A percentile compares a stretch with the other conserved stretches of the same genome.
These are phyloP conservation scores for Synergus itoensis DNA, from an alignment of 2,888 invertebrate species.

Conservation along the genomic window DNA sequence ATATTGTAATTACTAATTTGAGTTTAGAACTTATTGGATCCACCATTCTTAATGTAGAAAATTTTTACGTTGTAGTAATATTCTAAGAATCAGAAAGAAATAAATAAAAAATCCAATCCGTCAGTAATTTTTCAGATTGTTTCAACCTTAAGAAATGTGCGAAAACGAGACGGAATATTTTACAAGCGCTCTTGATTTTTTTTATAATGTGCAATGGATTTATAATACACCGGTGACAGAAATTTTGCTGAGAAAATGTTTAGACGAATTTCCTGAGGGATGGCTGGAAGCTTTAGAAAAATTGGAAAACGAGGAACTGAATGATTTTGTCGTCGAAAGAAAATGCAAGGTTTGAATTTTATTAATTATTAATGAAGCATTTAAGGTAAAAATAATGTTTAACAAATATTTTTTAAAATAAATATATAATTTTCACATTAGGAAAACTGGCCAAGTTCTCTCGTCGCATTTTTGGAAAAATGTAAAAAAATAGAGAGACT, in stretches of 20 bases:
- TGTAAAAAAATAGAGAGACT: slow-evolving; percentile 68
- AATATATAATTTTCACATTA: slow-evolving; percentile 56
- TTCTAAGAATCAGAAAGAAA: background rate
- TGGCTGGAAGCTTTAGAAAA: slow-evolving; percentile 79
- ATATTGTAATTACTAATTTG: background rate
- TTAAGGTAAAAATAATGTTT: background rate
- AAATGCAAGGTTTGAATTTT: slow-evolving; percentile 60
- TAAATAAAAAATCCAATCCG: background rate
- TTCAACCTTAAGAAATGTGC: slow-evolving; percentile 44
- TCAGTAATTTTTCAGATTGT: background rate
- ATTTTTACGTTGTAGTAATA: no score
- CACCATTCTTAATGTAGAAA: no score
- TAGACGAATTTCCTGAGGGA: slow-evolving; percentile 80
- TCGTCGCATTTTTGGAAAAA: slow-evolving; percentile 75
- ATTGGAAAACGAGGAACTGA: slow-evolving; percentile 77
- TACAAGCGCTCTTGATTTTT: slow-evolving; percentile 79
- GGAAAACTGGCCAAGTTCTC: slow-evolving; percentile 75
- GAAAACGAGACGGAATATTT: slow-evolving; percentile 79
- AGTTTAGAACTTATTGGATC: no score
- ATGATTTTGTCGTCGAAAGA: slow-evolving; percentile 74
- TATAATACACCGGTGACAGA: slow-evolving; percentile 84
- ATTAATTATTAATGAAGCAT: background rate
- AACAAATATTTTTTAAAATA: slow-evolving; percentile 42
- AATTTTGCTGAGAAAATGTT: slow-evolving; percentile 80
- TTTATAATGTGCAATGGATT: slow-evolving; percentile 82